phyloP scores from a whole-genome alignment of 2,888 invertebrate genomes.

The Loripinus fragilis region DNA sequence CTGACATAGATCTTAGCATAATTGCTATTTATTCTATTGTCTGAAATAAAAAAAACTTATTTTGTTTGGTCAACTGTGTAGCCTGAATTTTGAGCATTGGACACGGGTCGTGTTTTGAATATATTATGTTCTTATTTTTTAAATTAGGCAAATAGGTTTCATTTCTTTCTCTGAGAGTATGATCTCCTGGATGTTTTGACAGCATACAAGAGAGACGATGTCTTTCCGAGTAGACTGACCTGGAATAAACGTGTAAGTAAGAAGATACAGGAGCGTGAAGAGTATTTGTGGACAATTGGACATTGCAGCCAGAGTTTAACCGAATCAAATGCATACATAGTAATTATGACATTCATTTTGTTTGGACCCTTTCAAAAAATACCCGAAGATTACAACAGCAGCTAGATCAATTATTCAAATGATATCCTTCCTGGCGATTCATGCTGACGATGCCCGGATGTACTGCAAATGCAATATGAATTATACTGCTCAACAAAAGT shows the following conservation, averaged over 20 bases:
- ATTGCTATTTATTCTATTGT: constrained; percentile 25
- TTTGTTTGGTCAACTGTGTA: constrained; percentile 32
- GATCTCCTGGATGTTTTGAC: not conserved
- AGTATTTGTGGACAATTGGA: not conserved
- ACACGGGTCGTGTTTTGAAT: constrained; percentile 13
- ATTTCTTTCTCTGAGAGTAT: constrained; percentile 13
- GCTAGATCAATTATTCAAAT: not conserved
- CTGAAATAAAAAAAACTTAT: constrained; percentile 38
- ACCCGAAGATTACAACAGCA: not conserved
- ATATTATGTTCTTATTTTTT: not conserved
- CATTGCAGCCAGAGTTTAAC: not conserved
- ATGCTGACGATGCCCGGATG: not conserved
- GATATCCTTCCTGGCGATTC: not conserved
- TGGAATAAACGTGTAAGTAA: not conserved
- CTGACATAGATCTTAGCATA: constrained; percentile 24
- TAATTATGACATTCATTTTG: not conserved
- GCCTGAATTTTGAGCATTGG: constrained; percentile 14
- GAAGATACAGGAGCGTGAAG: not conserved
- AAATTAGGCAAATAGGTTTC: constrained; percentile 1
- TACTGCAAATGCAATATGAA: not conserved
- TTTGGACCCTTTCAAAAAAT: not conserved
- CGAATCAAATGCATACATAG: not conserved
- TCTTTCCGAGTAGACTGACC: not conserved
- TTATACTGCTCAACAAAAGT: too few species aligned
- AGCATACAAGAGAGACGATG: not conserved